Percentiles rank a stretch among this genome's conserved stretches.
Conservation (phyloP, 2,888 invertebrate species). For the Nebria salina region DNA sequence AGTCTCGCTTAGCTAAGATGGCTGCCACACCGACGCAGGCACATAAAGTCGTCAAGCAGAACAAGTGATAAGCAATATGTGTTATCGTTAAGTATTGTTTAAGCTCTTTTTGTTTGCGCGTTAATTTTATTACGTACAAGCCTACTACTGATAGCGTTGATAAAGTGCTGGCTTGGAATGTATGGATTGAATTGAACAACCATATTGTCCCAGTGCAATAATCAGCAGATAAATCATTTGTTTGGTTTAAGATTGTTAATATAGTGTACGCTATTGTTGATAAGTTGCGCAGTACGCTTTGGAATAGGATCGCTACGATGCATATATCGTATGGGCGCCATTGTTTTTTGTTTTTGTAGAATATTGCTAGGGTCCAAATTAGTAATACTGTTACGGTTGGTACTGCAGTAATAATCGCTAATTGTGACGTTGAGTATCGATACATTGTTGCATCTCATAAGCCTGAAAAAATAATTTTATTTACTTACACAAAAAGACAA, state of each 20-base stretch:
- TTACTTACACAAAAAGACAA: background rate
- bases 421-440: slow-evolving; percentile 58
- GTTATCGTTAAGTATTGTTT: slow-evolving; percentile 60
- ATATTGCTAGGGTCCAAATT: slow-evolving; percentile 64
- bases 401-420: slow-evolving; percentile 62
- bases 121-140: slow-evolving; percentile 60
- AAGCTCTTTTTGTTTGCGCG: slow-evolving; percentile 58
- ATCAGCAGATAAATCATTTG: slow-evolving; percentile 52
- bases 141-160: slow-evolving; percentile 65
- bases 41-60: slow-evolving; percentile 65
- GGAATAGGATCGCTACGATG: slow-evolving; percentile 62
- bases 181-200: slow-evolving; percentile 64
- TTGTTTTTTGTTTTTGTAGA: slow-evolving; percentile 64
- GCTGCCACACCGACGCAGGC: slow-evolving; percentile 67
- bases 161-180: slow-evolving; percentile 65
- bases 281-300: slow-evolving; percentile 61
- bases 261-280: slow-evolving; percentile 59
- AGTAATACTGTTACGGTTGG: slow-evolving; percentile 63
- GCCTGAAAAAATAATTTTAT: background rate
- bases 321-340: slow-evolving; percentile 67
- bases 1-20: slow-evolving; percentile 60
- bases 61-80: slow-evolving; percentile 64
- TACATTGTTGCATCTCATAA: slow-evolving; percentile 53
- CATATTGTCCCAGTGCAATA: slow-evolving; percentile 64
- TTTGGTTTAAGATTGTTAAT: slow-evolving; percentile 55